phyloP scores from a whole-genome alignment of 2,888 invertebrate genomes.

The Homarus gammarus region DNA sequence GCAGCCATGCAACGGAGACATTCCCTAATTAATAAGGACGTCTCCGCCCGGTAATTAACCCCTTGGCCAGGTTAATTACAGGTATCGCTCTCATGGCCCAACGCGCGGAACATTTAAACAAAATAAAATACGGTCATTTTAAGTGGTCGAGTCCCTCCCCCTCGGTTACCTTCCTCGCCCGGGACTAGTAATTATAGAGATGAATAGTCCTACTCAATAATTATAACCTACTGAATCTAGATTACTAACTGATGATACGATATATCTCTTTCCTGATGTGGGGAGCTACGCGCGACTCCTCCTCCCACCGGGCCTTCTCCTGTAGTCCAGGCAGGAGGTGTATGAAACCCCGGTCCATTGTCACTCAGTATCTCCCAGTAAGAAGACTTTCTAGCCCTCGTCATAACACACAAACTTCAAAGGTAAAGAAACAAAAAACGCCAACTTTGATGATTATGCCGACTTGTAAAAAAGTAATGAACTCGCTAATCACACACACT shows the following conservation, averaged over 20 bases:
- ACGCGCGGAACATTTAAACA: constrained; percentile 42
- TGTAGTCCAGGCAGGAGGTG: not conserved
- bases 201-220: constrained; percentile 37
- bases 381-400: no score
- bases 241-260: constrained; percentile 48
- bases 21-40: constrained; percentile 61
- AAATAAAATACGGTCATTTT: constrained; percentile 44
- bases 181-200: constrained; percentile 45
- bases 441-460: not conserved
- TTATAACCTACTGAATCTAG: constrained; percentile 49
- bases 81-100: constrained; percentile 52
- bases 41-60: constrained; percentile 52
- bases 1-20: constrained; percentile 39
- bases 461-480: constrained; percentile 31
- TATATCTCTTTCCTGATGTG: constrained; percentile 30
- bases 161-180: not conserved
- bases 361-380: no score
- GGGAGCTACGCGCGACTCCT: not conserved
- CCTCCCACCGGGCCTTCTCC: not conserved
- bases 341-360: not conserved
- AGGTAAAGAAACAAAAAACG: not conserved
- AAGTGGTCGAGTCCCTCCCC: constrained; percentile 38
- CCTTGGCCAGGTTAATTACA: constrained; percentile 58
- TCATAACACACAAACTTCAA: not conserved
- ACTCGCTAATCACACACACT: constrained; percentile 38